These are phyloP conservation scores for Ormyrus nitidulus DNA, from an alignment of 2,888 invertebrate genomes.

Conservation along the genomic window DNA sequence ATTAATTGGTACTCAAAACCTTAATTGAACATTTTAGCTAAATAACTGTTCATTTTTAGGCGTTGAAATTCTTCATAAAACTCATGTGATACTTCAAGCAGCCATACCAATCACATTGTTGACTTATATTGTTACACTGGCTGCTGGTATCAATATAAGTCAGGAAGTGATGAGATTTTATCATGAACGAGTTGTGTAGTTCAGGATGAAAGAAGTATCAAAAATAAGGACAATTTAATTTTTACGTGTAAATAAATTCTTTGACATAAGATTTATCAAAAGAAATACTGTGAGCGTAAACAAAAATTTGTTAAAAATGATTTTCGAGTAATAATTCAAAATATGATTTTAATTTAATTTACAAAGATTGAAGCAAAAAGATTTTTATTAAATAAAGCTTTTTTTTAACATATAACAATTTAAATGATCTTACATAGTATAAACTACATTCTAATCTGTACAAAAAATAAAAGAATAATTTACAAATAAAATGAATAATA, in stretches of 20 bases:
- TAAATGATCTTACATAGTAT: constrained; percentile 22
- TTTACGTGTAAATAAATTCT: constrained; percentile 40
- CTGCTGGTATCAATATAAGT: constrained; percentile 90
- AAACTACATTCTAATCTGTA: constrained; percentile 27
- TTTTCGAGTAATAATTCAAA: too few species aligned
- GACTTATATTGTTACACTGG: constrained; percentile 86
- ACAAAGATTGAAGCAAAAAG: neutral
- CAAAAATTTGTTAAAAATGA: too few species aligned
- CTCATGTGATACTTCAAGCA: constrained; percentile 86
- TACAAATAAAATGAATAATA: constrained; percentile 17
- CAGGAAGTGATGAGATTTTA: constrained; percentile 89
- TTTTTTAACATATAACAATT: neutral
- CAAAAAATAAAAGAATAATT: constrained; percentile 34
- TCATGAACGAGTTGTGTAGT: constrained; percentile 78
- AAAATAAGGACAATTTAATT: constrained; percentile 19
- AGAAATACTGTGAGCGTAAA: neutral
- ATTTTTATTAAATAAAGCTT: neutral
- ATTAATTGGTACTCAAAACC: neutral
- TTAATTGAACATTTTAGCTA: too few species aligned
- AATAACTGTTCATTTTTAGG: constrained; percentile 77
- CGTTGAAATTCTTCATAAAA: constrained; percentile 90
- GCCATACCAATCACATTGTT: constrained; percentile 88
- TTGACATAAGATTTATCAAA: constrained; percentile 23
- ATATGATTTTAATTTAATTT: neutral
- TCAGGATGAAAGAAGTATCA: constrained; percentile 22